Percentiles rank a stretch among this genome's conserved stretches.
Conservation (phyloP, 2,797 vertebrate species). For the Tokudaia muenninki region DNA sequence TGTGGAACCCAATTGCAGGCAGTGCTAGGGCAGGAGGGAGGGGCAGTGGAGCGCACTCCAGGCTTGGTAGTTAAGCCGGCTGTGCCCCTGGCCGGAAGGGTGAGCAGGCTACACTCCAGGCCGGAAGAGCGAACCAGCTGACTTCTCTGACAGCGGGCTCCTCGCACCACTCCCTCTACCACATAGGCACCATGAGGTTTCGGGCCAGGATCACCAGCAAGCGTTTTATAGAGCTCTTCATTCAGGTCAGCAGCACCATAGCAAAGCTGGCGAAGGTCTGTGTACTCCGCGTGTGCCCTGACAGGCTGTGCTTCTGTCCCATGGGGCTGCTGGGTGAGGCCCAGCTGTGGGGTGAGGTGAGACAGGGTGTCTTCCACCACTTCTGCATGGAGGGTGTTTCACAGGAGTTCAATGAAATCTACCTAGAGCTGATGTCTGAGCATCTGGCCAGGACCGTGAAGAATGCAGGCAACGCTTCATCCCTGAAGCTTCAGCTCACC, state of each 20-base stretch:
- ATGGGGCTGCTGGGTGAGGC: background rate
- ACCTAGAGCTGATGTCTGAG: background rate
- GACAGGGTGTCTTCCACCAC: background rate
- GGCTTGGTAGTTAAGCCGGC: background rate
- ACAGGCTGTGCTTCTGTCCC: background rate
- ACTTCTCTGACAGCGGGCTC: background rate
- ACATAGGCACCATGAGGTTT: background rate
- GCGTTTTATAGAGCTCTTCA: background rate
- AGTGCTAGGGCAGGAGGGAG: background rate
- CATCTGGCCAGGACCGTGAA: background rate
- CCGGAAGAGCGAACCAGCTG: background rate
- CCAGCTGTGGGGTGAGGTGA: background rate
- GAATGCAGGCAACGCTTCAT: background rate
- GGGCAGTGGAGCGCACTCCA: fast-evolving
- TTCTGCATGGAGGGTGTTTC: background rate
- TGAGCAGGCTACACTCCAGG: background rate
- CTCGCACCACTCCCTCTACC: fast-evolving
- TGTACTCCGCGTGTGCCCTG: background rate
- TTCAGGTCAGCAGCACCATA: background rate
- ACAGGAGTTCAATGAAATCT: background rate
- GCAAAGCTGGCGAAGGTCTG: background rate
- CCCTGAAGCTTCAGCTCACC: background rate
- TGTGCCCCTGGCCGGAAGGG: background rate
- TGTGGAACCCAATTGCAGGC: background rate
- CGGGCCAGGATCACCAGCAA: background rate